Base-by-base conservation (phyloP, 2,888 invertebrate species). In the Coenonympha arcania region DNA sequence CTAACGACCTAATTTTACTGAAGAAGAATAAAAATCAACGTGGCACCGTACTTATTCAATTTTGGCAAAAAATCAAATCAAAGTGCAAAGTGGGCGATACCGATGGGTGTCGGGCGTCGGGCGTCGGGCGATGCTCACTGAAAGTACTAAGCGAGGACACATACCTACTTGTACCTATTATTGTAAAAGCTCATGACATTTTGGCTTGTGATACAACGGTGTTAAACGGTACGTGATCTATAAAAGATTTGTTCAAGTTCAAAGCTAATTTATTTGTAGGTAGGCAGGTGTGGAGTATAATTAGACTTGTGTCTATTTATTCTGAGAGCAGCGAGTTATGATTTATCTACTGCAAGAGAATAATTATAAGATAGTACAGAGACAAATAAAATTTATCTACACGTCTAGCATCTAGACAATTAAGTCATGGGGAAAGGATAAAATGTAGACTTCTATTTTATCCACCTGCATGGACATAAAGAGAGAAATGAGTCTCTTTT, bases 51-150 rank as follows among this genome's bases (percentile, higher is more conserved):
- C n/a, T n/a, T n/a, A 73, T 58, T 66, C 61, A 54, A 68, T 58
- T 73, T 71, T 80, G 82, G 82, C 81, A 74, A 62, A 57, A 61
- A 63, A 68, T 78, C 79, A 79, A 77, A 65, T 66, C 61, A 64
- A 68, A 63, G 58, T 65, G 63, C 57, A 66, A 63, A 65, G 62
- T 64, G 64, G 65, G 62, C 60, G n/a, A n/a, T n/a, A n/a, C n/a
- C n/a, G n/a, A n/a, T n/a, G n/a, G n/a, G n/a, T n/a, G n/a, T n/a
- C n/a, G 64, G 65, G 62, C 60, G 62, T n/a, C n/a, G n/a, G n/a
- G n/a, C n/a, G n/a, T n/a, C n/a, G 64, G 65, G 62, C 60, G 62
- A 62, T 58, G 56, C 49, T 61, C 53, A 50, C 58, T 54, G 45
- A 50, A 52, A 56, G 55, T 55, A 52, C 59, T 55, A 56, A 58